Evolutionary conservation across 2,797 vertebrate species (phyloP).

Genomic region (Urosaurus nigricauda): DNA sequence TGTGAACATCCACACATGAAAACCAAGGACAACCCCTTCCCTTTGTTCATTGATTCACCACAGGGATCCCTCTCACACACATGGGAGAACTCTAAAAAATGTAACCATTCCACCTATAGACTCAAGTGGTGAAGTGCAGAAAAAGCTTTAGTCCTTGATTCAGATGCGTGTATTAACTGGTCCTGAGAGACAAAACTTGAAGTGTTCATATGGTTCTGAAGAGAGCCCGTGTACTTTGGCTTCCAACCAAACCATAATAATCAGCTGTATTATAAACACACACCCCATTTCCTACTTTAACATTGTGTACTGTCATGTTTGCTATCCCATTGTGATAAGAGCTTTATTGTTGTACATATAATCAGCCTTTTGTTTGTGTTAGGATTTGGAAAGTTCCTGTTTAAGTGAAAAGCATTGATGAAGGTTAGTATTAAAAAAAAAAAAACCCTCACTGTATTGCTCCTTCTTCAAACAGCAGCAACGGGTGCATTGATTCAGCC

Average conservation of each 20-base stretch:
- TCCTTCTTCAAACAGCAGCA: constrained; percentile 55
- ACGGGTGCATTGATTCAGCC: constrained; percentile 58
- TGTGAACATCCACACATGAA: too few species aligned
- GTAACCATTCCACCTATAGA: not conserved
- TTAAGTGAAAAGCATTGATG: constrained; percentile 65
- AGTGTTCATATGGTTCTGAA: constrained; percentile 40
- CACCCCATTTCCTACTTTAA: constrained; percentile 55
- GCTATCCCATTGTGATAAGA: constrained; percentile 62
- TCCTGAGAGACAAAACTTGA: constrained; percentile 23
- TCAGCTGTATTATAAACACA: constrained; percentile 47
- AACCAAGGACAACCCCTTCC: too few species aligned
- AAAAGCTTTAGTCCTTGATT: constrained; percentile 18
- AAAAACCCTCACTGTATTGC: constrained; percentile 6
- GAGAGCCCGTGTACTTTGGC: constrained; percentile 21
- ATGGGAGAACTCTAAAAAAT: not conserved
- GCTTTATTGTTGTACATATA: constrained; percentile 58
- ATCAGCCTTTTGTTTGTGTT: constrained; percentile 60
- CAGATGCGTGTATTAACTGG: constrained; percentile 13
- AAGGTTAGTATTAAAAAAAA: constrained; percentile 62
- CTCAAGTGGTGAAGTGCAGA: not conserved
- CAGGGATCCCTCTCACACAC: not conserved
- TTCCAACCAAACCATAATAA: constrained; percentile 50
- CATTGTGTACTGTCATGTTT: constrained; percentile 60
- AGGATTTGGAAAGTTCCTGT: constrained; percentile 60
- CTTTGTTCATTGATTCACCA: too few species aligned